Evolutionary conservation across 1,140 invertebrate species (phyloP).

Genomic region (Mizuhopecten yessoensis): DNA sequence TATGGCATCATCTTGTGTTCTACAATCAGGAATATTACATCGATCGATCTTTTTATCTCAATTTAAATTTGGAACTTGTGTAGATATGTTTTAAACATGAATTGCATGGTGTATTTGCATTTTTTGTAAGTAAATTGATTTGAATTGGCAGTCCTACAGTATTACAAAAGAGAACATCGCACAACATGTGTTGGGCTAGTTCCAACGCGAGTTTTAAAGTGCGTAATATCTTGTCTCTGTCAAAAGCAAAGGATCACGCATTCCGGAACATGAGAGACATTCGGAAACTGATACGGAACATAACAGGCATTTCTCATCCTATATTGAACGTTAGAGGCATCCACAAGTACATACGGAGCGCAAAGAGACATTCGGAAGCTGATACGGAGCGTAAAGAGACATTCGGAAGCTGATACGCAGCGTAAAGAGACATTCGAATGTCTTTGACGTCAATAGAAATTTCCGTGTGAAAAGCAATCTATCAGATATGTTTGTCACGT

Average conservation of each 20-base stretch:
- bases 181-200: background rate
- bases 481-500: no score
- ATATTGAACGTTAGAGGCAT: no score
- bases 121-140: slow-evolving; percentile 28
- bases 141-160: background rate
- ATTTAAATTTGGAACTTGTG: background rate
- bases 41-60: background rate
- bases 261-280: background rate
- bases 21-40: background rate
- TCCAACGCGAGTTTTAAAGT: background rate
- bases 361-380: background rate
- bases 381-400: background rate
- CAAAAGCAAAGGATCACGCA: background rate
- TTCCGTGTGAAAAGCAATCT: no score
- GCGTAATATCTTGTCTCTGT: background rate
- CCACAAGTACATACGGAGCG: no score
- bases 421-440: no score
- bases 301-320: background rate
- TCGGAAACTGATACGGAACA: background rate
- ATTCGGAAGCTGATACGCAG: no score
- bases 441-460: no score
- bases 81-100: slow-evolving; percentile 31
- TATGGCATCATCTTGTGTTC: background rate
- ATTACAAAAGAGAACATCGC: background rate
- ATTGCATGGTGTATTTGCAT: background rate